A percentile compares a stretch with the other conserved stretches of the same genome.
Conservation (phyloP, 2,797 vertebrate species). For the Erpetoichthys calabaricus region DNA sequence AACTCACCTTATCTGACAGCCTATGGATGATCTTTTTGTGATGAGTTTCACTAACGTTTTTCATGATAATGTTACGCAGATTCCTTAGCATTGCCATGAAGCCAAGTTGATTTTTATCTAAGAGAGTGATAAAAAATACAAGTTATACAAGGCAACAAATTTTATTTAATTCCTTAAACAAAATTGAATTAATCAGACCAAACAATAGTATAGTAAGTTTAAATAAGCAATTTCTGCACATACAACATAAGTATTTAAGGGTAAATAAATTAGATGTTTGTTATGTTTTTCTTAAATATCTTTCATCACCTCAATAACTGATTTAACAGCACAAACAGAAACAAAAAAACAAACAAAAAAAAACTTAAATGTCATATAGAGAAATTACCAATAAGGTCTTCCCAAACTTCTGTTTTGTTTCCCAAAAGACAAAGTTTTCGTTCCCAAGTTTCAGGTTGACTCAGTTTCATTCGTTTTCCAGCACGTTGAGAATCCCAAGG, state of each 20-base stretch:
- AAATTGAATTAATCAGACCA: neutral
- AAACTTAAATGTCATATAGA: too few relatives aligned
- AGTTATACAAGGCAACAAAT: too few relatives aligned
- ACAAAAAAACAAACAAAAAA: too few relatives aligned
- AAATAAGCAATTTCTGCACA: too few relatives aligned
- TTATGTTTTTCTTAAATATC: too few relatives aligned
- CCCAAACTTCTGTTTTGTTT: conserved; percentile 65
- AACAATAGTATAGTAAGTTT: too few relatives aligned
- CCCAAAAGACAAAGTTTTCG: conserved; percentile 54
- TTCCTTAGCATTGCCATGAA: conserved; percentile 86
- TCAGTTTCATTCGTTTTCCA: conserved; percentile 64
- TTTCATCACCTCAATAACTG: too few relatives aligned
- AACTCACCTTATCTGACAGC: conserved; percentile 53
- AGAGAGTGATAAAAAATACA: neutral
- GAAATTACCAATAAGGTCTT: conserved; percentile 62
- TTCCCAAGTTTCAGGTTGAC: conserved; percentile 65
- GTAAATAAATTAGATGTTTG: too few relatives aligned
- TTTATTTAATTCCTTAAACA: neutral
- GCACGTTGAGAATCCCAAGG: conserved; percentile 57
- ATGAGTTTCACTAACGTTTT: conserved; percentile 58
- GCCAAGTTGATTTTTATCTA: conserved; percentile 64
- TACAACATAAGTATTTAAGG: too few relatives aligned
- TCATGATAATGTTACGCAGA: conserved; percentile 61
- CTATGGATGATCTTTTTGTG: conserved; percentile 52
- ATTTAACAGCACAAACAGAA: too few relatives aligned